Base-by-base conservation (phyloP, 92 coral and sea anemone genomes). In the Paramuricea clavata region DNA sequence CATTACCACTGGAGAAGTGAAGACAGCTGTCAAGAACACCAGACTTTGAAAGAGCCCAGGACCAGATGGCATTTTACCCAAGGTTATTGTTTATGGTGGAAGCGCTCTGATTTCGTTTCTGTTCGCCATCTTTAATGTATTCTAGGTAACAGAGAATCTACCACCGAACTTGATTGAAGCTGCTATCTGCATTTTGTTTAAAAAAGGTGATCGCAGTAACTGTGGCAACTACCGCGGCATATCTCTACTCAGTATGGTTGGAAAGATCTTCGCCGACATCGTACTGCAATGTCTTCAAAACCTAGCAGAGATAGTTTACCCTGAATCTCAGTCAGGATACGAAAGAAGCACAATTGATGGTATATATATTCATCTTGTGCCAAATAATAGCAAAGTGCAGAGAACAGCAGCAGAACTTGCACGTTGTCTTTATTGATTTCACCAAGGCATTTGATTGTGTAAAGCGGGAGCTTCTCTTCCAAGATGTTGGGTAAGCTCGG, bases 171-270 rank as follows among this genome's bases (percentile, higher is more conserved):
- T 70, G 72, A 81, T 43, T 10, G 88, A 81, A 32, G 76, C 90
- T n/a, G 86, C 47, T 42, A 90, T 90, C 36, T 42, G 75, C 41
- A 90, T 86, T 17, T 56, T 91, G 64, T 83, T 91, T 85, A 82
- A 87, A 28, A 91, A 87, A 42, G 91, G 93, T 11, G 87, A 91
- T 22, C 71, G 91, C 15, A 87, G 91, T 44, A 86, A 69, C 15
- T 87, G 86, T 68, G 88, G 81, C 2, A 86, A 86, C 65, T 86
- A 80, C 35, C 75, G 90, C 49, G 87, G 85, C 42, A 57, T 57
- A 2, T 57, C 27, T 22, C 65, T 57, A 2, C 87, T 71, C 28
- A 74, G 89, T 77, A 82, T 89, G 23, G 78, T 64, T 1, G 93
- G 93, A 19, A 92, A 92, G 35, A 62, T 70, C 42, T 82, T 76